Conservation (phyloP, 2,797 vertebrate species). For the Adrianichthys oophorus region DNA sequence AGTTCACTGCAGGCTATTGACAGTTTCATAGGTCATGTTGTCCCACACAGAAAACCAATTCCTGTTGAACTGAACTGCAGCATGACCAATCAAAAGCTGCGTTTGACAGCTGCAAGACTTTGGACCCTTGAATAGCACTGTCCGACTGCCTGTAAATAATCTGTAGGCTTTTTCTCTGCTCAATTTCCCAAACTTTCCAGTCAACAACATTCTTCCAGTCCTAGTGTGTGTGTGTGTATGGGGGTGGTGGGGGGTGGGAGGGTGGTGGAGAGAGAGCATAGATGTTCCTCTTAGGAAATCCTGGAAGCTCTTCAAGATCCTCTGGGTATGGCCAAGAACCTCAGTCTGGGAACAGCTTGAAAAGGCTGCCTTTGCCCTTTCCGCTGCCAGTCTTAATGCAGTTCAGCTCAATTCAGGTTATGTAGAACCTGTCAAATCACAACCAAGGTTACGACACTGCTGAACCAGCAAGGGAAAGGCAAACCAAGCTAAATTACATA, state of each 20-base stretch:
- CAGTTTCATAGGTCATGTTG: slow-evolving; percentile 45
- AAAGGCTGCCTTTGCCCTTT: too few relatives aligned
- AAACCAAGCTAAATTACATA: too few relatives aligned
- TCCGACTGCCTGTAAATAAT: slow-evolving; percentile 66
- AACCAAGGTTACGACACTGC: too few relatives aligned
- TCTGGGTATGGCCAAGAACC: neutral
- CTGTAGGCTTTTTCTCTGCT: slow-evolving; percentile 16
- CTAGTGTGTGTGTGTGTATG: neutral
- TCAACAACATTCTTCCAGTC: slow-evolving; percentile 7
- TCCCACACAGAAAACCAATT: slow-evolving; percentile 31
- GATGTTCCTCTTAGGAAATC: slow-evolving; percentile 1
- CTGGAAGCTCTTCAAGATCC: slow-evolving; percentile 12
- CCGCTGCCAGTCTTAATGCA: too few relatives aligned
- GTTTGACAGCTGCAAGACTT: slow-evolving; percentile 67
- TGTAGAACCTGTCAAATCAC: too few relatives aligned
- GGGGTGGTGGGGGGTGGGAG: too few relatives aligned
- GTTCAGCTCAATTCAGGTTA: too few relatives aligned
- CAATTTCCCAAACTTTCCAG: slow-evolving; percentile 12
- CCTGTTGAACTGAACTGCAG: slow-evolving; percentile 35
- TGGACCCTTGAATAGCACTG: slow-evolving; percentile 54
- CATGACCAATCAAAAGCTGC: slow-evolving; percentile 40
- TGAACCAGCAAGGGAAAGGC: too few relatives aligned
- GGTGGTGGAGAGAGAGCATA: too few relatives aligned
- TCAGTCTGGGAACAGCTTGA: slow-evolving; percentile 12
- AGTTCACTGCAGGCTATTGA: slow-evolving; percentile 10